Evolutionary conservation across 2,113 vertebrate genomes (phyloP).

Genomic region (Epinephelus lanceolatus): DNA sequence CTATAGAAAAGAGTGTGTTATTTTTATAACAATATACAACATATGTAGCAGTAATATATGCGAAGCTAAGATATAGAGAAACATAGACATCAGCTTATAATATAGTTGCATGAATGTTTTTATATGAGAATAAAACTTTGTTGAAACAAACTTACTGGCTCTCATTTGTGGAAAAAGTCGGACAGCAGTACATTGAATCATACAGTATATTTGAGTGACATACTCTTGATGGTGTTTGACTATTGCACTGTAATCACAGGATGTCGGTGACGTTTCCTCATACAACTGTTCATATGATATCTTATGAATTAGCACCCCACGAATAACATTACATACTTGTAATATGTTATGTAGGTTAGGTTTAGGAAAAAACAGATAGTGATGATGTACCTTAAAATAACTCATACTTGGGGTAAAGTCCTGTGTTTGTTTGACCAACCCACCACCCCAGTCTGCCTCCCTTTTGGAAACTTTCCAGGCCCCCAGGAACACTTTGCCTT

Average conservation of each 20-base stretch:
- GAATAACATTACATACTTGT: no score
- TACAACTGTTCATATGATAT: no score
- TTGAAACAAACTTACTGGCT: slow-evolving; percentile 25
- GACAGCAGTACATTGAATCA: slow-evolving; percentile 20
- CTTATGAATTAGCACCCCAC: no score
- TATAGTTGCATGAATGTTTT: slow-evolving; percentile 35
- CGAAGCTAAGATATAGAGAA: slow-evolving; percentile 8
- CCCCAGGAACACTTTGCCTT: no score
- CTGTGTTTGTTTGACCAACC: no score
- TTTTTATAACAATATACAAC: slow-evolving; percentile 66
- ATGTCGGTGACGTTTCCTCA: no score
- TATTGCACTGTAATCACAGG: background rate
- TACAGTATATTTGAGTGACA: background rate
- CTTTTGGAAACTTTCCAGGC: no score
- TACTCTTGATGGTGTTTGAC: background rate
- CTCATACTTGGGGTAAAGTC: no score
- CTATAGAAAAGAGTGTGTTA: slow-evolving; percentile 61
- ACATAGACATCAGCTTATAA: slow-evolving; percentile 20
- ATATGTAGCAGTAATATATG: slow-evolving; percentile 52
- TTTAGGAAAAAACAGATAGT: no score
- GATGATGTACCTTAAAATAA: no score
- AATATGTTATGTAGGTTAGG: no score
- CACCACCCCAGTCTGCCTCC: no score
- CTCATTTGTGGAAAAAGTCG: slow-evolving; percentile 10
- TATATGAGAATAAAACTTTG: slow-evolving; percentile 63